Evolutionary conservation across 2,888 invertebrate species (phyloP), one percentile per base, ranked within the genome.

Genomic region (Linnaemya tessellans): DNA sequence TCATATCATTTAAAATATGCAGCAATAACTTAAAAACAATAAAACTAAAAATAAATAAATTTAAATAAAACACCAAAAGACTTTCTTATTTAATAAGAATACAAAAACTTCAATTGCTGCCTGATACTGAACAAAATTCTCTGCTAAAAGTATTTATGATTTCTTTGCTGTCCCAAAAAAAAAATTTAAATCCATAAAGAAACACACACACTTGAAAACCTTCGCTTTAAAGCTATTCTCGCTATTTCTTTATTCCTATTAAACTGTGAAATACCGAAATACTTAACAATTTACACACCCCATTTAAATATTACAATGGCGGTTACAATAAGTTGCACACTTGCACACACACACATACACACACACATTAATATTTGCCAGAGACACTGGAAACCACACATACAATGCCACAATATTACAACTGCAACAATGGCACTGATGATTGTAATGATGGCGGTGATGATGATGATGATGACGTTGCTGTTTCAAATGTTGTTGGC

Each of bases 231-330:
- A 56, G 35, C 25, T 30, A 8, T 2, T 25, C 46, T 64, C n/a
- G 1, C 46, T 46, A 58, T 51, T 25, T 1, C 49, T 74, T 71
- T 65, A 78, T 71, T 71, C 65, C 71, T 67, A 65, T 67, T 67
- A 60, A 78, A 83, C 51, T 71, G 71, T 71, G 58, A 22, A 43
- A 51, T 25, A 49, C 30, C 49, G 64, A 78, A 78, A 58, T 62
- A 65, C 64, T 84, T 81, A n/a, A 62, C 56, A 81, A 74, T 84
- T 81, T 81, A 81, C 84, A 84, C 81, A 81, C 81, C 80, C 81
- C 80, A 84, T 84, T 84, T 74, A 78, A 84, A 78, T 74, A 78
- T 64, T 22, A 84, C 73, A 84, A 84, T 84, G 64, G 70, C 49
- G 73, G 71, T 78, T 68, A 56, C 20, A 51, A 74, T 70, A 49